Base-by-base conservation (phyloP, 1,140 invertebrate species). In the Lordiphosa collinella region DNA sequence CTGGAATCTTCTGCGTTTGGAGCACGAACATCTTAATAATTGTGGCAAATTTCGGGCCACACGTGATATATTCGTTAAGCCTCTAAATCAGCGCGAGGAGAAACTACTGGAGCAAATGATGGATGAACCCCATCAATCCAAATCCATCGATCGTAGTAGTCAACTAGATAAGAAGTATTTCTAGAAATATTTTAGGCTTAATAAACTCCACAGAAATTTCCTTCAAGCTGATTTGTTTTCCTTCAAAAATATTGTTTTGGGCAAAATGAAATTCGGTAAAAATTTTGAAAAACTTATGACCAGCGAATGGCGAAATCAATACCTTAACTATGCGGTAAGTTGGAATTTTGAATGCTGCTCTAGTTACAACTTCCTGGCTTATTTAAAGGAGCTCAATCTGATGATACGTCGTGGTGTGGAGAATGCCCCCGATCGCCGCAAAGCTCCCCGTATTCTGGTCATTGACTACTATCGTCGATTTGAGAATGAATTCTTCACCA, bases 1-100 rank as follows among this genome's bases (percentile, higher is more conserved):
- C 0, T 88, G 86, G 86, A 88, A 88, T 37, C 72, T 84, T 0
- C 1, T 84, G 7, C 72, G 78, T 0, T 22, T 84, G 16, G 78
- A 84, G n/a, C 71, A 84, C 1, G 78, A 84, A 36, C 78, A 84
- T 31, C 32, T 84, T 3, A 59, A 70, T 16, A 84, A 84, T 47
- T 84, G 79, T 32, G 78, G 78, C 1, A 44, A 60, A 0, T 84
- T 73, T 29, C 53, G 78, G 0, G 78, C 78, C 4, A 70, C 54
- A 5, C 43, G 78, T 0, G 78, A 84, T 0, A 79, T 82, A 50
- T 64, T 60, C 10, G 12, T 76, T 14, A 11, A 38, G 0, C n/a
- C 52, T 2, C 6, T 75, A 4, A 52, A 54, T 53, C 13, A 37
- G 0, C 35, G 38, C 3, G 49, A 69, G 31, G 38, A 73, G 8